Percentiles rank a stretch among this genome's conserved stretches.
Conservation (phyloP, 2,113 vertebrate species). For the Narcine bancroftii region DNA sequence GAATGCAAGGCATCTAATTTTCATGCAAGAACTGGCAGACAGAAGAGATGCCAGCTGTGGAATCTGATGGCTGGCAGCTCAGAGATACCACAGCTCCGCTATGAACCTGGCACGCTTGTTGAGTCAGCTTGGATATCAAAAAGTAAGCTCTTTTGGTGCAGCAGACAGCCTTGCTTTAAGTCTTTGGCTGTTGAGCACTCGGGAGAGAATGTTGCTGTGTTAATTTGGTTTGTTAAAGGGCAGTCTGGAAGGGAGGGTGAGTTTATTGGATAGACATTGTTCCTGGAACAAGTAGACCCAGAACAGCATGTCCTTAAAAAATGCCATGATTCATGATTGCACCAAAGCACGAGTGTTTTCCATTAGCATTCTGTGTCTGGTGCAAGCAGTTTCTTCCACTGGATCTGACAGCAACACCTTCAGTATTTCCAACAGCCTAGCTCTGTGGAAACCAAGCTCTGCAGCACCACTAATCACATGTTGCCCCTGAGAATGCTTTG, state of each 20-base stretch:
- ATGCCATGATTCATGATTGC: conserved; percentile 1
- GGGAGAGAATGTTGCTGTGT: not conserved
- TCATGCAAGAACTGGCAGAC: conserved; percentile 49
- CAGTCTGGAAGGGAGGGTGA: not conserved
- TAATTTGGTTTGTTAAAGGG: conserved; percentile 16
- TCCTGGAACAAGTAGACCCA: not conserved
- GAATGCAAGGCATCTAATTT: conserved; percentile 60
- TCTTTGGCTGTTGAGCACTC: not conserved
- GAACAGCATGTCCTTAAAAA: conserved; percentile 14
- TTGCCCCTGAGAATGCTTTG: not conserved
- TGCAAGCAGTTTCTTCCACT: not conserved
- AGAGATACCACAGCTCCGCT: conserved; percentile 46
- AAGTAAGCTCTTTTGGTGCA: conserved; percentile 46
- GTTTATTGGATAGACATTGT: not conserved
- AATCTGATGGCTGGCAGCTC: conserved; percentile 9
- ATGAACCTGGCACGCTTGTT: conserved; percentile 56
- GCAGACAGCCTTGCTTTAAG: not conserved
- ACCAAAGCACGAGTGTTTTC: not conserved
- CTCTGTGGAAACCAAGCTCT: not conserved
- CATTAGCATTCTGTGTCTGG: not conserved
- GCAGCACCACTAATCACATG: too few species aligned
- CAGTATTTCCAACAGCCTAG: not conserved
- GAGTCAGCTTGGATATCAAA: conserved; percentile 56
- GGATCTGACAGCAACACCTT: not conserved
- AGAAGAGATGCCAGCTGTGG: conserved; percentile 46